These are phyloP conservation scores for Gymnoscelis rufifasciata DNA, from an alignment of 2,888 invertebrate genomes.

Conservation along the genomic window DNA sequence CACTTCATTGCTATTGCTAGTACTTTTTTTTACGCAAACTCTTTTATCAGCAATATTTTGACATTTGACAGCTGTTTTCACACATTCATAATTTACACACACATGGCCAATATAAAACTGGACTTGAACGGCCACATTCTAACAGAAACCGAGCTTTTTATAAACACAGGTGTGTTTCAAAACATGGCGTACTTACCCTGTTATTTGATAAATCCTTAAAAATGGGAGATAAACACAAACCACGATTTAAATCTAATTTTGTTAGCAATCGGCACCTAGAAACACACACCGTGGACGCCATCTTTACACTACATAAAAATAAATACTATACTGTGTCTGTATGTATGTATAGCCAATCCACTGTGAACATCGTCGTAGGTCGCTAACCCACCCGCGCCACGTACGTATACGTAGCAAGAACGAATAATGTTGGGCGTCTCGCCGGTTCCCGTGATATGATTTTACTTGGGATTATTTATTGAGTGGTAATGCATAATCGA, in stretches of 20 bases:
- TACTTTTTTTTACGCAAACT: too few relatives aligned
- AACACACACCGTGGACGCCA: conserved; percentile 81
- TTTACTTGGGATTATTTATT: too few relatives aligned
- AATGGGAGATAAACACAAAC: conserved; percentile 75
- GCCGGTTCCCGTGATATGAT: too few relatives aligned
- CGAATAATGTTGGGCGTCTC: too few relatives aligned
- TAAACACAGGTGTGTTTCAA: conserved; percentile 31
- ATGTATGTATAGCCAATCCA: conserved; percentile 29
- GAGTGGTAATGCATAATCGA: too few relatives aligned
- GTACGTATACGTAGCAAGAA: conserved; percentile 4
- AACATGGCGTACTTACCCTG: conserved; percentile 59
- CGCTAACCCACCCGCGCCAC: conserved; percentile 33
- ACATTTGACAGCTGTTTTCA: conserved; percentile 64
- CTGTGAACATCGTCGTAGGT: conserved; percentile 30
- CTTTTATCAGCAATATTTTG: conserved; percentile 32
- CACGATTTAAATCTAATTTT: conserved; percentile 81
- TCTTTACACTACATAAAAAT: conserved; percentile 69
- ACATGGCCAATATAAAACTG: conserved; percentile 57
- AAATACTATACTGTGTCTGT: conserved; percentile 7
- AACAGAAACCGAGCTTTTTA: conserved; percentile 49
- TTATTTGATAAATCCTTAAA: conserved; percentile 73
- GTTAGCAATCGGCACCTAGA: conserved; percentile 80
- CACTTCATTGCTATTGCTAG: too few relatives aligned
- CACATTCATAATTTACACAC: conserved; percentile 45
- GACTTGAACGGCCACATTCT: conserved; percentile 46